Conservation (phyloP, 2,797 vertebrate genomes). For the Sebastes reedi region DNA sequence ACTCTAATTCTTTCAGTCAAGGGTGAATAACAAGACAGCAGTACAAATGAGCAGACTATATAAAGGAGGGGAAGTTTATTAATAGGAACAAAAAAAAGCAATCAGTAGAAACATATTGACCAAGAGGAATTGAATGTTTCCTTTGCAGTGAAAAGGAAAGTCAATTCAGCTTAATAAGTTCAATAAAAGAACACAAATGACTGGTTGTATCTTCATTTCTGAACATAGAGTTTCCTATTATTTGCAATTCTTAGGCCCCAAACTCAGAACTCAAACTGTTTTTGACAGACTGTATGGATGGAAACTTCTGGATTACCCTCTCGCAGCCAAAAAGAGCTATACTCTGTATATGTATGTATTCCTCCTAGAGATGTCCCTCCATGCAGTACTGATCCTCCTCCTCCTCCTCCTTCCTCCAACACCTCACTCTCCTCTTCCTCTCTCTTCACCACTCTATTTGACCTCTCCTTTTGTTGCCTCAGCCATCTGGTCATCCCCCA, state of each 20-base stretch:
- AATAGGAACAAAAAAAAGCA: constrained; percentile 15
- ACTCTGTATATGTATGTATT: constrained; percentile 8
- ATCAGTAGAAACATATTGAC: constrained; percentile 6
- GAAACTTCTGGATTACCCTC: constrained; percentile 16
- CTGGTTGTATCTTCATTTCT: neutral
- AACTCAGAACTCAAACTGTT: neutral
- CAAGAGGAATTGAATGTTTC: neutral
- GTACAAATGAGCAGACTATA: constrained; percentile 9
- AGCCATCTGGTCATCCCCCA: constrained; percentile 81
- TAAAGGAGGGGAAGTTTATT: neutral
- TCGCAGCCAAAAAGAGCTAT: neutral
- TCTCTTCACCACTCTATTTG: constrained; percentile 60
- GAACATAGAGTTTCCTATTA: neutral
- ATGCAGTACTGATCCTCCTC: constrained; percentile 27
- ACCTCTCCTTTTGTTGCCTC: constrained; percentile 72
- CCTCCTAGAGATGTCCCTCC: constrained; percentile 26
- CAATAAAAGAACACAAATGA: neutral
- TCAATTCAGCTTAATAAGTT: neutral
- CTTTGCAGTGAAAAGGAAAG: neutral
- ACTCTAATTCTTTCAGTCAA: constrained; percentile 25
- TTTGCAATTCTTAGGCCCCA: neutral
- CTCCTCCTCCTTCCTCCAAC: constrained; percentile 3
- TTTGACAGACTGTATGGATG: neutral
- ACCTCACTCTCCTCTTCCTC: constrained; percentile 32
- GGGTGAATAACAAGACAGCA: constrained; percentile 26